Conservation (phyloP, 1,140 invertebrate species). For the Lethocerus indicus region DNA sequence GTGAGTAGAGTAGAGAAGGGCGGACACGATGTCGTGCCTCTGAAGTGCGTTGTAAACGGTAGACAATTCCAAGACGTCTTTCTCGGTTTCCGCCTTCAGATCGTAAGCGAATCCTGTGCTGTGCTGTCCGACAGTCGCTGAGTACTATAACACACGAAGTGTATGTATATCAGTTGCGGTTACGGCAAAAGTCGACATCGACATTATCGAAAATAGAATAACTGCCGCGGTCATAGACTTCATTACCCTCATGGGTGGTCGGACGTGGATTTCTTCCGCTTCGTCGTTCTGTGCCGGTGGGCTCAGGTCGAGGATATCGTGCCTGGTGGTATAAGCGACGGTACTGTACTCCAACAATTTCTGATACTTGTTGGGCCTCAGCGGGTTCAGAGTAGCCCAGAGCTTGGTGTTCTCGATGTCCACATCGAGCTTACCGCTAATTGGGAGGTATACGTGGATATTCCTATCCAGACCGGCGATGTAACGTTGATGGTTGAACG, state of each 20-base stretch:
- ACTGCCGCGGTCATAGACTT: too few species aligned
- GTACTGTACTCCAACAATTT: slow-evolving; percentile 34
- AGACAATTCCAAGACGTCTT: slow-evolving; percentile 19
- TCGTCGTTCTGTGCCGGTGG: slow-evolving; percentile 25
- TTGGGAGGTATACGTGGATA: slow-evolving; percentile 33
- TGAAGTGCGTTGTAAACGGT: slow-evolving; percentile 9
- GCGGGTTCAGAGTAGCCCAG: slow-evolving; percentile 27
- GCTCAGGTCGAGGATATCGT: slow-evolving; percentile 32
- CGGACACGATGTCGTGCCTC: slow-evolving; percentile 17
- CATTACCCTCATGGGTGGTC: slow-evolving; percentile 20
- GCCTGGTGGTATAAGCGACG: slow-evolving; percentile 35
- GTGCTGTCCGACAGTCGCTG: slow-evolving; percentile 9
- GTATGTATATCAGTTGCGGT: too few species aligned
- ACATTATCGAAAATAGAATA: too few species aligned
- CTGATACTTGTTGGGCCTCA: slow-evolving; percentile 26
- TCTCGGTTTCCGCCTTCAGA: slow-evolving; percentile 27
- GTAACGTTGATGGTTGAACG: slow-evolving; percentile 37
- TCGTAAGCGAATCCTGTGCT: slow-evolving; percentile 27
- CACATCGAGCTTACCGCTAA: slow-evolving; percentile 25
- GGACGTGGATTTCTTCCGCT: slow-evolving; percentile 23
- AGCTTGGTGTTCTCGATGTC: slow-evolving; percentile 28
- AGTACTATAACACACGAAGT: background rate
- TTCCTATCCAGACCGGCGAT: slow-evolving; percentile 38
- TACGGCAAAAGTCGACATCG: too few species aligned
- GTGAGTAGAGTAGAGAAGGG: slow-evolving; percentile 15